Evolutionary conservation across 1,140 invertebrate genomes (phyloP), one percentile per base, ranked within the genome.

Genomic region (Drosophila teissieri): DNA sequence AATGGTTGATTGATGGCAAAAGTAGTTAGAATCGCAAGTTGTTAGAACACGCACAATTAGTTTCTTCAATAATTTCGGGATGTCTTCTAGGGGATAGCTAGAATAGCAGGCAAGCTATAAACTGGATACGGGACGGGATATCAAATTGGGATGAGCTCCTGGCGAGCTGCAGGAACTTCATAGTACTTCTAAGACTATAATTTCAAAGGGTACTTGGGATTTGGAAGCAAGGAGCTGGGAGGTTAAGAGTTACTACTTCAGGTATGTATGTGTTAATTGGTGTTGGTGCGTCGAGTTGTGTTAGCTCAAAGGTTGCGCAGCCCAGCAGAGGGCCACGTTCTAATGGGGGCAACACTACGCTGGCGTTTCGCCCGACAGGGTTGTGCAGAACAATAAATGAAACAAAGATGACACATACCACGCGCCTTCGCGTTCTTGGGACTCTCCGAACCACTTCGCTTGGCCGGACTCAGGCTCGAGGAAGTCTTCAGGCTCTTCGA

Each of bases 401-500:
- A 8, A 4, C 14, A 14, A 4, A 2, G 2, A 27, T 17, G 14
- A 5, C 72, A 92, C 89, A 65, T 91, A 91, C 86, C 88, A 73
- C 91, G 89, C 61, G 85, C 75, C 61, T 89, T 92, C 40, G 64
- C 90, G 54, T 92, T 91, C 51, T 92, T 92, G 27, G 91, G 91
- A 54, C 91, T 96, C 10, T 96, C 96, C 57, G 96, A 97, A 39
- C 96, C 96, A 76, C 96, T 97, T 65, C 96, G 93, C 92, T 97
- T 97, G 1, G 96, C 96, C 0, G 96, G 96, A 78, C 96, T 96
- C 17, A 97, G 93, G 73, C 96, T 97, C 8, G 96, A 96, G 11
- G 95, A 96, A 39, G 96, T 97, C 91, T 97, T 96, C 0, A 96
- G 95, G 92, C 96, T 97, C 91, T 97, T 96, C 34, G 96, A 97